Evolutionary conservation across 2,888 invertebrate genomes (phyloP).

Genomic region (Thereva unica): DNA sequence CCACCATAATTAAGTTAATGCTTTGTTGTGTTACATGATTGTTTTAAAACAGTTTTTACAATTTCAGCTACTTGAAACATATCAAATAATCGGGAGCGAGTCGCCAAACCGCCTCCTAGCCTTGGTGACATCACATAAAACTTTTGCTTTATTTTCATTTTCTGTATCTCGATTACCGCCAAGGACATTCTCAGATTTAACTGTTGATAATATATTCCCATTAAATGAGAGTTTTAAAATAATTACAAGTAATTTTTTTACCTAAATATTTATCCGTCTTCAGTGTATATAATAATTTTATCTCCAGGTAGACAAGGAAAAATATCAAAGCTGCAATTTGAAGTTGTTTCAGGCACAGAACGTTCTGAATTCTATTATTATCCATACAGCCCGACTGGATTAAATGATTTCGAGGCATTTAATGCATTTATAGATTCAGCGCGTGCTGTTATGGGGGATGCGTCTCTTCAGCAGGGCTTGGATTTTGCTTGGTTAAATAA

Average conservation of each 20-base stretch:
- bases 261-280: conserved; percentile 49
- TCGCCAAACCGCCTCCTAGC: conserved; percentile 53
- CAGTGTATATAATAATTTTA: not conserved
- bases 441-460: conserved; percentile 32
- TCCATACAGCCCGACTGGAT: conserved; percentile 47
- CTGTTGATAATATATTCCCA: conserved; percentile 79
- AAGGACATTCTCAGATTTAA: conserved; percentile 74
- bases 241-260: conserved; percentile 64
- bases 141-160: conserved; percentile 55
- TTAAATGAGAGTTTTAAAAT: conserved; percentile 80
- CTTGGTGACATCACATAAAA: conserved; percentile 52
- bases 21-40: not conserved
- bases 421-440: conserved; percentile 48
- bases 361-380: conserved; percentile 52
- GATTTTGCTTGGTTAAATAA: conserved; percentile 51
- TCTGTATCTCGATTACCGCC: conserved; percentile 61
- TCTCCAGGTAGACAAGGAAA: conserved; percentile 49
- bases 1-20: not conserved
- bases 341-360: conserved; percentile 50
- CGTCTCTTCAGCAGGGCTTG: not conserved
- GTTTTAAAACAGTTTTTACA: too few relatives aligned
- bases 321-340: conserved; percentile 52
- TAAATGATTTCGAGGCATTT: conserved; percentile 51
- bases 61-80: conserved; percentile 54
- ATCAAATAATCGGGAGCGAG: conserved; percentile 55